Evolutionary conservation across 2,888 invertebrate species (phyloP), one percentile per base, ranked within the genome.

Genomic region (Lysandra coridon): DNA sequence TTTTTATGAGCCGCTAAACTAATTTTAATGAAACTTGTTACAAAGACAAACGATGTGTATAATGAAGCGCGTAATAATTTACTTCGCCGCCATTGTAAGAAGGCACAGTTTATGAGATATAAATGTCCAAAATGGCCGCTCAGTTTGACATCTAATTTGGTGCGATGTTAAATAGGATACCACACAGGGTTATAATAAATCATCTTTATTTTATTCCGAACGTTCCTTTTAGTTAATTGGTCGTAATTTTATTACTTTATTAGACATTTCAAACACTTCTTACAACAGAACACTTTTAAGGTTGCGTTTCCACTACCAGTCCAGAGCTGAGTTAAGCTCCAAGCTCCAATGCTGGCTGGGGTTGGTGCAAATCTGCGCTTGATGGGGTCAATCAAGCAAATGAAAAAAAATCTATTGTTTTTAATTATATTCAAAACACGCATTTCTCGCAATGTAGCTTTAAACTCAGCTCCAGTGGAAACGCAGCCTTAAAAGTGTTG

Each of bases 161-260:
- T 33, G 30, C 64, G 14, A 69, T 14, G 69, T 69, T 69, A 69
- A 69, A 69, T 69, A 37, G 69, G 33, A 69, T 69, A 37, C 69
- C 69, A 69, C 69, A 69, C 69, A 69, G 69, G 14, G 69, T 33
- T 17, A 14, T 0, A 5, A 69, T 69, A 69, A 69, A 69, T 69
- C 69, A 5, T 69, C 14, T 73, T 60, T 17, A 12, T 69, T 69
- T 69, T 37, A 14, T 37, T 37, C 14, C 17, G 69, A 37, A 37
- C 17, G 10, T 37, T 33, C 14, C 1, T 69, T 69, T 69, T 33
- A 14, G 69, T 14, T 33, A 37, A 37, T 69, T 69, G 69, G 33
- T 69, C 69, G 69, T 69, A 37, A 69, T 69, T 69, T 69, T 14
- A 69, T 69, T 69, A 37, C 14, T 33, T 69, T 69, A 69, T 69